phyloP scores from a whole-genome alignment of 2,888 invertebrate genomes.

The Drosophila neotestacea region DNA sequence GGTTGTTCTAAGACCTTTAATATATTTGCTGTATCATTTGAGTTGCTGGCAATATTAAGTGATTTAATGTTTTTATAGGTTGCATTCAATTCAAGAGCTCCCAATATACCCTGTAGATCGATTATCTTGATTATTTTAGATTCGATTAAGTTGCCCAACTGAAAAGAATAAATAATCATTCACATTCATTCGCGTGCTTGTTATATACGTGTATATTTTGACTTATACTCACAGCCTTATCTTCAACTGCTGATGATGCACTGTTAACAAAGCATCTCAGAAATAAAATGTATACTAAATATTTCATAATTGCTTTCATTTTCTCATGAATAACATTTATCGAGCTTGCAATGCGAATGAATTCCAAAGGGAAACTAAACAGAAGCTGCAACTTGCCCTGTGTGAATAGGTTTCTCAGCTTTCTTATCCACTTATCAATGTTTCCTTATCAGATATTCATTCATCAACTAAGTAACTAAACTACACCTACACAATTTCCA shows the following conservation, averaged over 20 bases:
- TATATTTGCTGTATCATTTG: constrained; percentile 1
- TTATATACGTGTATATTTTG: neutral
- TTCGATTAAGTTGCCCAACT: constrained; percentile 26
- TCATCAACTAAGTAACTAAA: constrained; percentile 11
- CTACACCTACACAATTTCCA: neutral
- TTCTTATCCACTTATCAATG: constrained; percentile 40
- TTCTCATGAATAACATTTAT: constrained; percentile 7
- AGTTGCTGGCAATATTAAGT: constrained; percentile 24
- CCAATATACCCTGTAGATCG: constrained; percentile 41
- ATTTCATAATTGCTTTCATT: constrained; percentile 4
- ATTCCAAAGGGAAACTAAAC: constrained; percentile 34
- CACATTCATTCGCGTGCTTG: neutral
- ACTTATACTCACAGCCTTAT: constrained; percentile 21
- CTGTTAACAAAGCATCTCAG: neutral
- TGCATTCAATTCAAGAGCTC: constrained; percentile 34
- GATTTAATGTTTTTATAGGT: constrained; percentile 44
- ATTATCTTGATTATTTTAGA: constrained; percentile 42
- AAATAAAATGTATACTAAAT: constrained; percentile 21
- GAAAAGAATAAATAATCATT: constrained; percentile 5
- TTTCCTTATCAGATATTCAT: constrained; percentile 44
- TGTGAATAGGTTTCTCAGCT: constrained; percentile 1
- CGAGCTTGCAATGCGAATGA: constrained; percentile 20
- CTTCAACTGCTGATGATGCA: neutral
- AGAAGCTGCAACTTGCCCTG: constrained; percentile 23
- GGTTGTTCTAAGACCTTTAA: neutral